Conservation (phyloP, 2,888 invertebrate genomes). For the Gymnosoma rotundatum region DNA sequence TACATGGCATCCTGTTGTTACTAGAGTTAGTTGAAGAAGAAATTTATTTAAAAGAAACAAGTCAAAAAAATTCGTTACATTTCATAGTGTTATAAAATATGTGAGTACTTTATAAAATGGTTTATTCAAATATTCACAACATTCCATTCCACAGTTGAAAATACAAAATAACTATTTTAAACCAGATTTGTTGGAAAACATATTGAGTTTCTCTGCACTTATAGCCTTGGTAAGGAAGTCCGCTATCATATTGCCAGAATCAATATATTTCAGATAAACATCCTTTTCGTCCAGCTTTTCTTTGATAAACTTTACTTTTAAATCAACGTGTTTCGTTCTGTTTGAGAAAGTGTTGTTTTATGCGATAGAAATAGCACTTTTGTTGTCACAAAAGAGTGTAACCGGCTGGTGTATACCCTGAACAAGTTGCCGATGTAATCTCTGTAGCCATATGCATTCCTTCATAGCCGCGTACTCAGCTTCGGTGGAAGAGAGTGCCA, state of each 20-base stretch:
- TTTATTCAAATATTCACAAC: not conserved
- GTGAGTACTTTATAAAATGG: not conserved
- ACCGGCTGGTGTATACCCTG: not conserved
- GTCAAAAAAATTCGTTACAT: too few relatives aligned
- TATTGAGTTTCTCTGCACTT: constrained; percentile 18
- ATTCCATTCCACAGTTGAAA: not conserved
- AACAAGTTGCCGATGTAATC: not conserved
- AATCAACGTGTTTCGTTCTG: constrained; percentile 8
- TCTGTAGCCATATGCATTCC: not conserved
- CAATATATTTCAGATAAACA: not conserved
- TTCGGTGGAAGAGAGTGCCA: not conserved
- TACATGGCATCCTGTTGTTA: too few relatives aligned
- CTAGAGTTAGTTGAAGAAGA: not conserved
- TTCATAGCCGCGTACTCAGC: not conserved
- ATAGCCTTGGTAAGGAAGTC: constrained; percentile 13
- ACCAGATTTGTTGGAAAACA: not conserved
- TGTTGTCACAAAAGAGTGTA: not conserved
- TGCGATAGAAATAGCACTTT: not conserved
- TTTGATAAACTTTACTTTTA: not conserved
- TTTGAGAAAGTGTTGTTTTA: not conserved
- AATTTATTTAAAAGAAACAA: too few relatives aligned
- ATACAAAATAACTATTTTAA: not conserved
- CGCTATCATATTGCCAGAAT: not conserved
- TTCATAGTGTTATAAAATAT: too few relatives aligned
- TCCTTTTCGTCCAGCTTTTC: not conserved